Base-by-base conservation (phyloP, 37 sponge, comb jelly and placozoan species). In the Geodia barretti region DNA sequence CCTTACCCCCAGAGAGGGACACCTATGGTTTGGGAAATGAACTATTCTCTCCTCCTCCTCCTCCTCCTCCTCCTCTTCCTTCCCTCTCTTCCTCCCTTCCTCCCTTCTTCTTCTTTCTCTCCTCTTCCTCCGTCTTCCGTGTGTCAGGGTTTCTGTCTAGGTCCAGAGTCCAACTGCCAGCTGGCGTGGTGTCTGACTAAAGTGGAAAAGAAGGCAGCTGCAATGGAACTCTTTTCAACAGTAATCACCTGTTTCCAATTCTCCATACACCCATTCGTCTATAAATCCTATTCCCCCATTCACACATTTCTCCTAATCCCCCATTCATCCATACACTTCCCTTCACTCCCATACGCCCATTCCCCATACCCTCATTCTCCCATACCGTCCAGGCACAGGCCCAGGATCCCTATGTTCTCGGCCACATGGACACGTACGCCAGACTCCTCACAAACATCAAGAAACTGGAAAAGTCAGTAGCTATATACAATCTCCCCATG, bases 361-460 rank as follows among this genome's bases (percentile, higher is more conserved):
- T n/a, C n/a, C 17, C 36, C 36, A 71, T 33, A 21, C 37, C 4
- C 32, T 33, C 24, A 71, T 25, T 28, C 54, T 29, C 60, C 19
- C 39, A 40, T 43, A 38, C 66, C 37, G 26, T 24, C 17, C 62
- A 83, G 78, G 60, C 86, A 23, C 26, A 64, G 8, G 41, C 64
- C 21, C 78, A 68, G 28, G 86, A 85, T 40, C 86, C 78, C 14
- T 85, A 60, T 60, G 47, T 71, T 26, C 71, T 85, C 29, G 70
- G 30, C 25, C 79, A 78, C 73, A 85, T 85, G 86, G 86, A 85
- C 65, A 77, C 78, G 23, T 85, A 71, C 36, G 78, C 72, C 41
- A 68, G 78, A 77, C 39, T 77, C 14, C 65, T 72, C 28, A 35
- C 62, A 33, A 58, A 4, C 61, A 63, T 69, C 21, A 79, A 79